Base-by-base conservation (phyloP, 2,888 invertebrate species). In the Eilema caniola region DNA sequence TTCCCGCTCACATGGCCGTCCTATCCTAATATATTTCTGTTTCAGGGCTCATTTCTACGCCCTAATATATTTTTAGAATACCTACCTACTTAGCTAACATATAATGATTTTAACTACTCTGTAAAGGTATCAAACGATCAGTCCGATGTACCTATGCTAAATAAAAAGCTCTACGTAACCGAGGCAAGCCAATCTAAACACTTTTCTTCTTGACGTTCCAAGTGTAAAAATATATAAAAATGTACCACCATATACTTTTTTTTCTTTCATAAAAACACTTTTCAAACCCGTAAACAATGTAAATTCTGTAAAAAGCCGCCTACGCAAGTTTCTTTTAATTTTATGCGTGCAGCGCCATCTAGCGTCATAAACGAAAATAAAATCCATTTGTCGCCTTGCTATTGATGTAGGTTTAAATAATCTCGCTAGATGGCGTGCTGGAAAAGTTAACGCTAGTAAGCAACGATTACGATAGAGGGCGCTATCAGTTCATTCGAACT, bases 311-410 rank as follows among this genome's bases (percentile, higher is more conserved):
- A 63, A 63, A 63, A 1, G 20, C 7, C 33, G 56, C 33, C 56
- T 57, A 33, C 23, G 28, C 16, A 33, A n/a, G n/a, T 57, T 4
- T 24, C 7, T 56, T 16, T 16, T 23, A 65, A 11, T 33, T 14
- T 24, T 37, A 20, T 12, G 23, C 60, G 1, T 20, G 23, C 83
- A 84, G 85, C 92, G 93, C 92, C 93, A 92, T 88, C 93, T 93
- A 81, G 59, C 66, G 62, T 2, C 0, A 8, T 1, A 10, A n/a
- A 20, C 14, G 24, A 74, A 37, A 60, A 67, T 37, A 7, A 66
- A 12, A 20, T 25, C 11, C 7, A 23, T 41, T 10, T 7, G n/a
- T 7, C 25, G 11, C 0, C 28, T 20, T 47, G 12, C 41, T 41
- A 10, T 37, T 3, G 4, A 67, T 25, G 73, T 82, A 80, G 86